Base-by-base conservation (phyloP, 2,113 vertebrate species). In the Daphoenositta chrysoptera region DNA sequence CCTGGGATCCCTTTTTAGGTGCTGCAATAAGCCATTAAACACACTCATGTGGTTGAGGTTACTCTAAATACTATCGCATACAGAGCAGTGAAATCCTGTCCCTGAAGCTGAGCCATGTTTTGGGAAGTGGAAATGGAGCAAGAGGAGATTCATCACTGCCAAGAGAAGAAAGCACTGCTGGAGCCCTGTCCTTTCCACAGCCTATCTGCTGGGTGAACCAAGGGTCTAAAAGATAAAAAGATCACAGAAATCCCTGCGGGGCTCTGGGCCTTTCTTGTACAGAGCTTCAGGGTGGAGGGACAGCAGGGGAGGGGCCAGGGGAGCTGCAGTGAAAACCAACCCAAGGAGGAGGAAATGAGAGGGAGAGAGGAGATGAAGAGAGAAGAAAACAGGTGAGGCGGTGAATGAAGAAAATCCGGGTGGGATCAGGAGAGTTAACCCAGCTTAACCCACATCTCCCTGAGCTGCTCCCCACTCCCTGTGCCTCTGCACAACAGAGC, bases 391-490 rank as follows among this genome's bases (percentile, higher is more conserved):
- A 30, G 28, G 70, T 47, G 21, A 68, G 61, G 37, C 57, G 33
- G 31, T 83, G 68, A 91, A 61, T 24, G n/a, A 86, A 61, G 37
- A 50, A 94, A 92, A 87, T 28, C 14, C 39, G 40, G 11, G 31
- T 2, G 4, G 57, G 3, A 85, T 28, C 8, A 77, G 31, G 7
- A 95, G 15, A 1, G 4, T 86, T 73, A 37, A 60, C n/a, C 23
- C n/a, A 58, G 14, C 40, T 57, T 57, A 90, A 80, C 21, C 9
- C 20, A 23, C 8, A 4, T 37, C 14, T 83, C 31, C 13, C 10
- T 0, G 0, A 53, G 30, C 35, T 70, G 12, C 8, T 20, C 7
- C 26, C 33, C 19, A 33, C 15, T 11, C 57, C 9, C 18, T 8
- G 10, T 23, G 6, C 26, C 24, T 51, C 21, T 60, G 27, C 27